Evolutionary conservation across 2,797 vertebrate genomes (phyloP).

Genomic region (Staurois parvus): DNA sequence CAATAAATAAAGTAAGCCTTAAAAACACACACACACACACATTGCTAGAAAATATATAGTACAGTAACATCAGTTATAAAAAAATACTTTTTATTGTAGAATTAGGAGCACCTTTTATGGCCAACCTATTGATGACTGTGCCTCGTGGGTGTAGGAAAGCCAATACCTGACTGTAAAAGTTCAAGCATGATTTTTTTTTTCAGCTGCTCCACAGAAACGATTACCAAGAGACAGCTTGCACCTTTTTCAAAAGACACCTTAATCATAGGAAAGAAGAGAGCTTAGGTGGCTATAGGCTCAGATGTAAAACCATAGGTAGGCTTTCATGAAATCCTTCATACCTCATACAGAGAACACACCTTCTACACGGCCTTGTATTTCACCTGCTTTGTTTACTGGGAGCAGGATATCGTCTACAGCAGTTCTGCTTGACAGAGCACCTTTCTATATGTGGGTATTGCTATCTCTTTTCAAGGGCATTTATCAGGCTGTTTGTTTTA

Average conservation of each 20-base stretch:
- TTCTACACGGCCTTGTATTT: not conserved
- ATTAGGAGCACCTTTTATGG: too few relatives aligned
- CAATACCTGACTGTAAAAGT: too few relatives aligned
- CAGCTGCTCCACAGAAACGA: too few relatives aligned
- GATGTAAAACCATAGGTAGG: not conserved
- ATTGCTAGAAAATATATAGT: too few relatives aligned
- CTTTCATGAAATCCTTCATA: not conserved
- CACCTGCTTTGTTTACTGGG: not conserved
- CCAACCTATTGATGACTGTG: too few relatives aligned
- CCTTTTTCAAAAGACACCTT: not conserved
- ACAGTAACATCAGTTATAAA: too few relatives aligned
- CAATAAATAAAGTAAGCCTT: too few relatives aligned
- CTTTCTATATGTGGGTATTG: slow-evolving; percentile 18
- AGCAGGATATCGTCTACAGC: not conserved
- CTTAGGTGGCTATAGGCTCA: not conserved
- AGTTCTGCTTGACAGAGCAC: not conserved
- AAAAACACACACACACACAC: too few relatives aligned
- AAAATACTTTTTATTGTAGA: too few relatives aligned
- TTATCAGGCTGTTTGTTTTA: slow-evolving; percentile 67
- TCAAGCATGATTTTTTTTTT: too few relatives aligned
- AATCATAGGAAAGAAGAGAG: not conserved
- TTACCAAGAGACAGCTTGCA: not conserved
- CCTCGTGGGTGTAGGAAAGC: too few relatives aligned
- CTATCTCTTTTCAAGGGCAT: slow-evolving; percentile 62
- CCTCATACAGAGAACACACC: not conserved